Percentiles rank a stretch among this genome's conserved stretches.
Conservation (phyloP, 2,888 invertebrate species). For the Ectobius pallidus region DNA sequence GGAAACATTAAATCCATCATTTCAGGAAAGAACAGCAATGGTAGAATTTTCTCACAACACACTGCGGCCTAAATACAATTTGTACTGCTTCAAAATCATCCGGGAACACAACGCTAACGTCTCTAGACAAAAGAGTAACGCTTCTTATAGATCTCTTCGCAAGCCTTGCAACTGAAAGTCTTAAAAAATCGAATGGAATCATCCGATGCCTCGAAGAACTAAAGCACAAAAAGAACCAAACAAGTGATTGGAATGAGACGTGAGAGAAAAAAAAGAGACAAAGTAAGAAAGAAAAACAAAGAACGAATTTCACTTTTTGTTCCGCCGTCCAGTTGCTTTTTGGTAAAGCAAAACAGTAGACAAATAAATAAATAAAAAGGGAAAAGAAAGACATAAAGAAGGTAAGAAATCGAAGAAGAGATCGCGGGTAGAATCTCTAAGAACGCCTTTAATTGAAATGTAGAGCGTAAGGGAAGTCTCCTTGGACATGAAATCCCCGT, state of each 20-base stretch:
- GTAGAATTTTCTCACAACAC: no score
- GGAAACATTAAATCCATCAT: no score
- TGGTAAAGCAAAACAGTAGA: neutral
- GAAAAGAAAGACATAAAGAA: neutral
- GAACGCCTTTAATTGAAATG: neutral
- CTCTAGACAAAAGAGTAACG: no score
- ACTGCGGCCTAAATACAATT: no score
- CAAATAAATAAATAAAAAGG: neutral
- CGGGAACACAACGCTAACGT: no score
- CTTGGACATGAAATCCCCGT: no score
- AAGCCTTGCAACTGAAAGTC: no score
- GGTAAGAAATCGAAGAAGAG: neutral
- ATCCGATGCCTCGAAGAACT: neutral
- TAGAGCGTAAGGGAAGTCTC: neutral
- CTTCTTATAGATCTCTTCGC: no score
- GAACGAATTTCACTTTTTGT: neutral
- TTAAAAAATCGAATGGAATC: neutral
- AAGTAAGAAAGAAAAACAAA: conserved; percentile 6
- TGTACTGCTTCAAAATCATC: no score
- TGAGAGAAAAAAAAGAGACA: neutral
- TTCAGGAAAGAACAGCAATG: no score
- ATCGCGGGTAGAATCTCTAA: neutral
- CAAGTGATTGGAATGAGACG: neutral
- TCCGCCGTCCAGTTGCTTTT: neutral
- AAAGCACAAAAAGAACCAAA: neutral